These are phyloP conservation scores for Philotrypesis tridentata DNA, from an alignment of 1,140 invertebrate species.

Conservation along the genomic window DNA sequence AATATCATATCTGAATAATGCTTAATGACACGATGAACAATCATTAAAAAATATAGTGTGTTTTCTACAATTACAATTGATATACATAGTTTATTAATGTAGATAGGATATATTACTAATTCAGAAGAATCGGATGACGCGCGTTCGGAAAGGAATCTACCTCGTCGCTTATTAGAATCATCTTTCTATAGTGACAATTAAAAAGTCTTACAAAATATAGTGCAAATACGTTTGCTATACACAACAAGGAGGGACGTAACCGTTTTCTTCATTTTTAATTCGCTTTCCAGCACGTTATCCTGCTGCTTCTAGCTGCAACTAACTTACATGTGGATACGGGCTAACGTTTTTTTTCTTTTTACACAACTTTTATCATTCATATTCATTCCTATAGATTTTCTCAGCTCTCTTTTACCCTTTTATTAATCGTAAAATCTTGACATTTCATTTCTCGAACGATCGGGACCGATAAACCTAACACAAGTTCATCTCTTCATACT, in stretches of 20 bases:
- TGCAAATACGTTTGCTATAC: constrained; percentile 67
- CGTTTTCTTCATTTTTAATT: constrained; percentile 32
- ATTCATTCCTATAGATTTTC: neutral
- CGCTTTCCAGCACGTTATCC: constrained; percentile 31
- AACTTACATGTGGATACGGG: constrained; percentile 26
- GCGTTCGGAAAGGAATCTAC: constrained; percentile 41
- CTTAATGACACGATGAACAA: constrained; percentile 58
- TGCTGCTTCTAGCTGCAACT: constrained; percentile 25
- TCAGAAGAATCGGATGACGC: constrained; percentile 50
- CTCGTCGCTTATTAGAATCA: constrained; percentile 40
- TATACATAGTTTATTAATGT: constrained; percentile 56
- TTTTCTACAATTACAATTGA: constrained; percentile 68
- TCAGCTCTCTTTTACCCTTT: constrained; percentile 15
- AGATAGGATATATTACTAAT: constrained; percentile 57
- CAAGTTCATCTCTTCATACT: neutral
- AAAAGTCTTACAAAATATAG: constrained; percentile 72
- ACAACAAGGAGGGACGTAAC: constrained; percentile 62
- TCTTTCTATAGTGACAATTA: constrained; percentile 59
- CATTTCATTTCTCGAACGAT: constrained; percentile 1
- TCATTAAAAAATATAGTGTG: constrained; percentile 73
- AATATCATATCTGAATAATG: constrained; percentile 53
- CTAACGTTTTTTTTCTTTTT: constrained; percentile 37
- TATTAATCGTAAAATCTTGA: constrained; percentile 29
- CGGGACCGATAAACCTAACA: constrained; percentile 24
- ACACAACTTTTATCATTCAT: constrained; percentile 31